A percentile compares a stretch with the other conserved stretches of the same genome.
Evolutionary conservation across 2,113 vertebrate genomes (phyloP).

Genomic region (Uria aalge): DNA sequence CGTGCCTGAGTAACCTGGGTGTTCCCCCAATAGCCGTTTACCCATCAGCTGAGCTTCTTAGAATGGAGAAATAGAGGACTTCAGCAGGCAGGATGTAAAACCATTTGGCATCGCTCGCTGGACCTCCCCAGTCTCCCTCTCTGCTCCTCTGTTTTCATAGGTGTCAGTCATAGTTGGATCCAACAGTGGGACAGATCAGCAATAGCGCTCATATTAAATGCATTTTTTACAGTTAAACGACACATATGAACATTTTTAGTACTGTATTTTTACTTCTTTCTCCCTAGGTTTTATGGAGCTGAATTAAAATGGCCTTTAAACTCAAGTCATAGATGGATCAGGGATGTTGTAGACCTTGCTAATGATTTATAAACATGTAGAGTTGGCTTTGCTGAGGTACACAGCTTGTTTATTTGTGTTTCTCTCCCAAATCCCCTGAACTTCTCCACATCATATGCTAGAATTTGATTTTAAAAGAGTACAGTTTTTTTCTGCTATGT

Average conservation of each 20-base stretch:
- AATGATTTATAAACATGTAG: background rate
- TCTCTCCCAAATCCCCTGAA: background rate
- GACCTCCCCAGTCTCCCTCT: background rate
- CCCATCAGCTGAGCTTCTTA: background rate
- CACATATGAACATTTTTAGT: background rate
- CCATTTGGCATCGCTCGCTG: background rate
- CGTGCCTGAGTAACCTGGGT: background rate
- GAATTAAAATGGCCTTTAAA: constrained; percentile 3
- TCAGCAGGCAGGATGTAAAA: background rate
- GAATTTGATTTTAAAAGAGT: background rate
- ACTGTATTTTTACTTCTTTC: background rate
- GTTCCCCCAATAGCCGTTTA: background rate
- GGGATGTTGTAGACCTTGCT: background rate
- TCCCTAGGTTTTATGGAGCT: background rate
- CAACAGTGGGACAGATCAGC: background rate
- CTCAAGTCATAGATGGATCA: background rate
- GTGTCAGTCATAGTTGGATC: background rate
- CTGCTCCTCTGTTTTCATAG: background rate
- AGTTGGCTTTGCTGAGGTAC: background rate
- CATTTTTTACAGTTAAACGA: background rate
- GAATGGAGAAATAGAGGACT: background rate
- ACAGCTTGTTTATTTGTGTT: background rate
- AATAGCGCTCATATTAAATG: background rate
- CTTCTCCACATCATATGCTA: background rate
- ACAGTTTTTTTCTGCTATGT: background rate